These are phyloP conservation scores for Pyrgus malvae DNA, from an alignment of 2,888 invertebrate genomes.

Conservation along the genomic window DNA sequence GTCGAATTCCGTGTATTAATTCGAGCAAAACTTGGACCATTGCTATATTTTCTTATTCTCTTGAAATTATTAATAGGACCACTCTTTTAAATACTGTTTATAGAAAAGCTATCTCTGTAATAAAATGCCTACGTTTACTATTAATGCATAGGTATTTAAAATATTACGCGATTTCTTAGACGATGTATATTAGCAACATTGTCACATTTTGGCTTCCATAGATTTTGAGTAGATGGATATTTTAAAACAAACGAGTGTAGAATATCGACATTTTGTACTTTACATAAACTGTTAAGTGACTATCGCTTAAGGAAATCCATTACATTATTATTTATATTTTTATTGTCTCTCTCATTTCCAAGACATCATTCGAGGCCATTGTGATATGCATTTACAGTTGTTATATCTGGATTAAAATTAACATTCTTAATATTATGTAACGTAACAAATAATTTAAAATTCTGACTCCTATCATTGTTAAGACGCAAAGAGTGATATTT, in stretches of 20 bases:
- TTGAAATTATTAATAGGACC: constrained; percentile 62
- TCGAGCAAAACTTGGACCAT: constrained; percentile 64
- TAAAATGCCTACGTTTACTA: constrained; percentile 29
- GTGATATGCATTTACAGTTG: constrained; percentile 62
- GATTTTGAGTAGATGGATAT: constrained; percentile 58
- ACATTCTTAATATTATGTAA: too few species aligned
- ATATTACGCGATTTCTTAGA: constrained; percentile 57
- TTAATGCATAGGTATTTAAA: constrained; percentile 43
- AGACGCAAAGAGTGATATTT: too few species aligned
- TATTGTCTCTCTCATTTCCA: constrained; percentile 22
- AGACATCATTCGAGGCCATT: constrained; percentile 49
- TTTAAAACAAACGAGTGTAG: constrained; percentile 33
- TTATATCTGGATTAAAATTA: constrained; percentile 29
- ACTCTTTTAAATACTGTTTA: constrained; percentile 50
- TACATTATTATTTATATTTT: constrained; percentile 19
- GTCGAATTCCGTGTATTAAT: constrained; percentile 19
- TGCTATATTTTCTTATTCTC: constrained; percentile 65
- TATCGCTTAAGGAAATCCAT: constrained; percentile 3
- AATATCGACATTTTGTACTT: constrained; percentile 62
- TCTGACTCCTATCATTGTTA: neutral
- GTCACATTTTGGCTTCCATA: constrained; percentile 77
- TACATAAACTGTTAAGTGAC: constrained; percentile 44
- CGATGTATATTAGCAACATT: constrained; percentile 53
- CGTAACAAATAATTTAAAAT: neutral
- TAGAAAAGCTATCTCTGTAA: constrained; percentile 71